phyloP scores from a whole-genome alignment of 1,140 invertebrate species.

The Papilio xuthus region DNA sequence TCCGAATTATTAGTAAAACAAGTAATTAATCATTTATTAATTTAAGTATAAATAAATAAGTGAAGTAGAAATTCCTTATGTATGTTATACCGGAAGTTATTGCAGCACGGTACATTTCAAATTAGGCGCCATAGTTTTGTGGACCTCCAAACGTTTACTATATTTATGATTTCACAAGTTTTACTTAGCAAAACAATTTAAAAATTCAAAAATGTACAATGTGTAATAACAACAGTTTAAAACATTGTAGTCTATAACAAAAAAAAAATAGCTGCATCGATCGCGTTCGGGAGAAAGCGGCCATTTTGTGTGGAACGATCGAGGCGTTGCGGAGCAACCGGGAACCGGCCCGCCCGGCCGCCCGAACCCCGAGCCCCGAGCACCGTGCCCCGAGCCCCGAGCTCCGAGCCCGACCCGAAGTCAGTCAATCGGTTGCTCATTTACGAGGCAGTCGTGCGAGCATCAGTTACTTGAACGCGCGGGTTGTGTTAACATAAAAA shows the following conservation, averaged over 20 bases:
- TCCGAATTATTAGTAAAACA: too few species aligned
- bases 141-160: neutral
- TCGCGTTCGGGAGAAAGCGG: conserved; percentile 42
- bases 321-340: conserved; percentile 63
- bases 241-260: neutral
- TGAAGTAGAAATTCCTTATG: too few species aligned
- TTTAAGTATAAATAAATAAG: too few species aligned
- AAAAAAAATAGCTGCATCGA: neutral
- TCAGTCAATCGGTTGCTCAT: conserved; percentile 57
- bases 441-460: conserved; percentile 48
- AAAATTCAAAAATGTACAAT: neutral
- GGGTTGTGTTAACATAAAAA: conserved; percentile 44
- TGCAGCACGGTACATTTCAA: neutral
- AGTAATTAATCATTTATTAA: too few species aligned
- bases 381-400: too few species aligned
- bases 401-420: conserved; percentile 34
- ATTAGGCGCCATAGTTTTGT: neutral
- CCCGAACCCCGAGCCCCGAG: too few species aligned
- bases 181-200: neutral
- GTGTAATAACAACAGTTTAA: neutral
- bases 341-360: neutral
- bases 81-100: neutral
- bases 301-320: conserved; percentile 60
- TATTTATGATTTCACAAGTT: neutral
- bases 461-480: conserved; percentile 50